These are phyloP conservation scores for Aphrophora alni DNA, from an alignment of 2,888 invertebrate genomes.

Conservation along the genomic window DNA sequence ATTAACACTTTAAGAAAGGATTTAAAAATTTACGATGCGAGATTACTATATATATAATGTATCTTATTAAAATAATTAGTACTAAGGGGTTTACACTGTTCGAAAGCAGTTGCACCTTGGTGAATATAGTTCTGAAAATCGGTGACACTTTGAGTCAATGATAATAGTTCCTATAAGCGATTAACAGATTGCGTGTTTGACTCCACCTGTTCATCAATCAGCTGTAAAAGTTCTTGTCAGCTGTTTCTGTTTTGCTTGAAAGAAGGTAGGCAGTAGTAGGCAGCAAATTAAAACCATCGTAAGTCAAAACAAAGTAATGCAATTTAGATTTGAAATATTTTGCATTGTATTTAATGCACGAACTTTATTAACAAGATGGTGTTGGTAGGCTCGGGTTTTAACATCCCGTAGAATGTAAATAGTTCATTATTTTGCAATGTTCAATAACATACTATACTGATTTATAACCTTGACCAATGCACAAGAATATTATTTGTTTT, in stretches of 20 bases:
- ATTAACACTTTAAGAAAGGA: not conserved
- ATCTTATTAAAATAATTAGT: not conserved
- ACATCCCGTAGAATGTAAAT: not conserved
- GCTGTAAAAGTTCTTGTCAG: not conserved
- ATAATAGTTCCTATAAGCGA: not conserved
- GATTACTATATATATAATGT: not conserved
- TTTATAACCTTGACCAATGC: constrained; percentile 5
- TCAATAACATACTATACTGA: not conserved
- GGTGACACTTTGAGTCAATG: not conserved
- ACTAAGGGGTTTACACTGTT: not conserved
- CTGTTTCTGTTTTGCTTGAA: not conserved
- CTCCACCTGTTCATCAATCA: not conserved
- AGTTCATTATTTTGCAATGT: not conserved
- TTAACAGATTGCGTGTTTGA: not conserved
- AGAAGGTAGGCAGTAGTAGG: not conserved
- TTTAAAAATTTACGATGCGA: not conserved
- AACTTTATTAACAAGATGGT: not conserved
- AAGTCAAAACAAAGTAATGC: not conserved
- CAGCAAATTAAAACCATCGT: not conserved
- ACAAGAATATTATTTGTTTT: not conserved
- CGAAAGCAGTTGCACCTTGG: not conserved
- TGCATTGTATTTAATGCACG: not conserved
- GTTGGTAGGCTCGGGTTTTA: not conserved
- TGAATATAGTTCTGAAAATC: no score
- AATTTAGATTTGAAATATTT: not conserved